Evolutionary conservation across 1,140 invertebrate species (phyloP), one percentile per base, ranked within the genome.

Genomic region (Lasioglossum baleicum): DNA sequence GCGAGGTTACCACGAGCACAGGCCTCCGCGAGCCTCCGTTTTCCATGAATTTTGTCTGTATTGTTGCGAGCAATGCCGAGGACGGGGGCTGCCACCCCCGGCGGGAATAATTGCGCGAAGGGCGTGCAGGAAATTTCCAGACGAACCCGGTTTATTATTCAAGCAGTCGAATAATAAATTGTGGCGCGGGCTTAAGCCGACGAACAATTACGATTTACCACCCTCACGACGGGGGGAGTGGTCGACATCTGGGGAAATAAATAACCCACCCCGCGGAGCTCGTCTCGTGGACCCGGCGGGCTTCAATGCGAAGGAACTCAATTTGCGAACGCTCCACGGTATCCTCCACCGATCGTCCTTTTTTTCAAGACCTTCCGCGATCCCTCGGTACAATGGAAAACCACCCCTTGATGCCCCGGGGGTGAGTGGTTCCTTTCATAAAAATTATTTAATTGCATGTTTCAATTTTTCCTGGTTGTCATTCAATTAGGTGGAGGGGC

Each of bases 81-180:
- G 13, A 15, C 13, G 17, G 51, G 51, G 15, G 5, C 13, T 0
- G 6, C 17, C n/a, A n/a, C 20, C 56, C 20, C 56, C n/a, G 17
- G 7, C 17, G 51, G 20, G 20, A 56, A 56, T 56, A 56, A 56
- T 56, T 56, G 51, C 51, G 51, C 15, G 51, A 20, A 56, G 20
- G 15, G 51, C 6, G 20, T 17, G 51, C 15, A 8, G 20, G 7
- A 7, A 58, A n/a, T n/a, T 58, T 58, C 56, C 56, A n/a, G 56
- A n/a, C 17, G 20, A 0, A n/a, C n/a, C n/a, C 17, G 56, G 17
- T 58, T 58, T 58, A 58, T 58, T n/a, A 58, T 58, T 58, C 56
- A n/a, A 58, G 56, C 56, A 20, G 56, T 58, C 56, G 56, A 58
- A 58, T 58, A 58, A 58, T 58, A 58, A 58, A 58, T n/a, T n/a